Conservation (phyloP, 1,140 invertebrate species). For the Drosophila athabasca region DNA sequence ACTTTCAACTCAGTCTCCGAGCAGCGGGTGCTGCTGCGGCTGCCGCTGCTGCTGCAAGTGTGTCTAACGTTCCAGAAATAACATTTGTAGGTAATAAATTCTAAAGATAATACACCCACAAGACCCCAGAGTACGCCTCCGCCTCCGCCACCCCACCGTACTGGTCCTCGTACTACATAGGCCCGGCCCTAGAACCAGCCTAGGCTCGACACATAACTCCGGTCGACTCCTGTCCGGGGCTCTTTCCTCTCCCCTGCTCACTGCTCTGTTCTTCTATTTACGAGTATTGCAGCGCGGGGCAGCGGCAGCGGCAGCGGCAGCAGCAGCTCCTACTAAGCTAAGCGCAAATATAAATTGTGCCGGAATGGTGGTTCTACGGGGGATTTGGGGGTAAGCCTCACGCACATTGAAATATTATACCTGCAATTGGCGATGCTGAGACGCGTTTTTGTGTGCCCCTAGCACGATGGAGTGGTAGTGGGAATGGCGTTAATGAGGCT, state of each 20-base stretch:
- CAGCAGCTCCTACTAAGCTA: conserved; percentile 50
- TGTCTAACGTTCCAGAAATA: conserved; percentile 80
- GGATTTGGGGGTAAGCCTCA: conserved; percentile 3
- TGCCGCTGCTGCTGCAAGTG: conserved; percentile 13
- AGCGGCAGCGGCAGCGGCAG: neutral
- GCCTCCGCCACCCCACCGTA: no score
- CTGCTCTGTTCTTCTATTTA: conserved; percentile 34
- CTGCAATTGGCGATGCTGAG: conserved; percentile 68
- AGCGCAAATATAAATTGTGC: conserved; percentile 69
- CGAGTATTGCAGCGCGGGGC: conserved; percentile 47
- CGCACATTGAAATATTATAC: conserved; percentile 77
- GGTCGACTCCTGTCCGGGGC: conserved; percentile 30
- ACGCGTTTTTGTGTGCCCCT: conserved; percentile 38
- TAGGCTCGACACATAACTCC: conserved; percentile 55
- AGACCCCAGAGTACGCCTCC: conserved; percentile 5
- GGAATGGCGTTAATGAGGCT: conserved; percentile 41
- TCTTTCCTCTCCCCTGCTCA: neutral
- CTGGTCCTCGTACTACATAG: neutral
- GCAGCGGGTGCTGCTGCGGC: neutral
- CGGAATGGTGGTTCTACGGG: conserved; percentile 1
- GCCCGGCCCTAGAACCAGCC: conserved; percentile 10
- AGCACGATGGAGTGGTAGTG: neutral
- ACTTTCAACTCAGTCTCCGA: conserved; percentile 22
- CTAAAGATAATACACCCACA: conserved; percentile 80
- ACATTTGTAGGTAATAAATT: conserved; percentile 81